Conservation (phyloP, 2,113 vertebrate species). For the Scomber japonicus region DNA sequence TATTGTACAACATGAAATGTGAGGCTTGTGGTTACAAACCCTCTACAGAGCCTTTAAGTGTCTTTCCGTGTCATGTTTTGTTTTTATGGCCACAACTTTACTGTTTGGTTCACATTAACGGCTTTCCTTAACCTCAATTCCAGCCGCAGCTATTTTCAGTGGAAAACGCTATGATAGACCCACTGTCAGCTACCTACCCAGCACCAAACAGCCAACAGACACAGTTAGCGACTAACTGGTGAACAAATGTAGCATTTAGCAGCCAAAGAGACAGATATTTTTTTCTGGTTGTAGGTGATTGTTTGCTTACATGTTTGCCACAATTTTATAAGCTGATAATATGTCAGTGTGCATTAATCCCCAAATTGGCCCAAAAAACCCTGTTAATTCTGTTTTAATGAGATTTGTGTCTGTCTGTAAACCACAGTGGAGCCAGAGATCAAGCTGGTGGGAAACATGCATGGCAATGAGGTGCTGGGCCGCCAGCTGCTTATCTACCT, state of each 20-base stretch:
- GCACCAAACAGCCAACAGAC: too few species aligned
- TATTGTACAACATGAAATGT: not conserved
- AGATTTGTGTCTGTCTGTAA: slow-evolving; percentile 26
- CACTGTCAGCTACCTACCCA: too few species aligned
- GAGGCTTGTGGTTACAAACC: not conserved
- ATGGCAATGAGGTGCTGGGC: slow-evolving; percentile 96
- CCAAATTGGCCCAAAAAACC: not conserved
- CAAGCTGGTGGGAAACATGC: slow-evolving; percentile 96
- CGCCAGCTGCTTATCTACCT: slow-evolving; percentile 94
- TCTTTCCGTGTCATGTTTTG: not conserved
- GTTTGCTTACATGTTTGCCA: not conserved
- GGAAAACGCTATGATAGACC: too few species aligned
- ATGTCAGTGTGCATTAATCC: not conserved
- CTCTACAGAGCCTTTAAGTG: not conserved
- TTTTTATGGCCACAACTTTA: too few species aligned
- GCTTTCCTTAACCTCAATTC: too few species aligned
- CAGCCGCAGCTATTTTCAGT: too few species aligned
- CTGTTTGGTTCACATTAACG: too few species aligned
- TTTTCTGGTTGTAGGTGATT: too few species aligned
- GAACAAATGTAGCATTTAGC: too few species aligned
- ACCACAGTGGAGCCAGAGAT: slow-evolving; percentile 94
- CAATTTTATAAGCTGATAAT: not conserved
- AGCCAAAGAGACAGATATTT: too few species aligned
- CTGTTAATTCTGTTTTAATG: not conserved
- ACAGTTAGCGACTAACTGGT: too few species aligned